Evolutionary conservation across 2,113 vertebrate species (phyloP).

Genomic region (Cephalopholis sonnerati): DNA sequence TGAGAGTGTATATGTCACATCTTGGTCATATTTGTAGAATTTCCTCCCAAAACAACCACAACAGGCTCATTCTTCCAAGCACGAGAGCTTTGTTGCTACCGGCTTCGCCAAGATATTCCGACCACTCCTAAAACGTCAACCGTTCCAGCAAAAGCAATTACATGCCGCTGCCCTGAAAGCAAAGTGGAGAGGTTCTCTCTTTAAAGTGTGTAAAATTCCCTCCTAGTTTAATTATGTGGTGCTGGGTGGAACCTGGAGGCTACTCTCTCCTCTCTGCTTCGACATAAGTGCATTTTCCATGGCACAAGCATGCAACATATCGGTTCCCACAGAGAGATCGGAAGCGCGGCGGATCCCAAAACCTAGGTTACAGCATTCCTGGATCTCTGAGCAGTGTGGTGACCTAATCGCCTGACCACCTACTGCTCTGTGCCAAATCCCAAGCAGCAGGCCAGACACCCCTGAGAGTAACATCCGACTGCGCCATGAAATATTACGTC

Average conservation of each 20-base stretch:
- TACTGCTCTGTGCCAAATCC: conserved; percentile 75
- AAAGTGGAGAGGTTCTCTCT: conserved; percentile 76
- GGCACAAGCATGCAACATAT: conserved; percentile 61
- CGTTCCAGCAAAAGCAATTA: conserved; percentile 80
- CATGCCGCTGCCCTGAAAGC: conserved; percentile 72
- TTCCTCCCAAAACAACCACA: conserved; percentile 72
- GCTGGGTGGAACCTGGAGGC: conserved; percentile 76
- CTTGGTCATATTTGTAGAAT: conserved; percentile 68
- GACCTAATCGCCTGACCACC: conserved; percentile 82
- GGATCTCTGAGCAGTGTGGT: conserved; percentile 68
- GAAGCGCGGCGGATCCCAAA: conserved; percentile 66
- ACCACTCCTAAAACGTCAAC: conserved; percentile 79
- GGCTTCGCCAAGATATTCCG: conserved; percentile 74
- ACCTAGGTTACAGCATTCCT: conserved; percentile 71
- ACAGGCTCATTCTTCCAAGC: conserved; percentile 68
- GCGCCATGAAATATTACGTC: conserved; percentile 79
- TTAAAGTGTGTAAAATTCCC: conserved; percentile 78
- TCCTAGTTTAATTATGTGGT: conserved; percentile 80
- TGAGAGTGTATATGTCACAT: conserved; percentile 56
- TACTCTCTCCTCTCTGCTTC: conserved; percentile 41
- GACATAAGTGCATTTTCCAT: conserved; percentile 73
- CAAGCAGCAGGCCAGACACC: conserved; percentile 67
- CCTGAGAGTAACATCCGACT: conserved; percentile 72
- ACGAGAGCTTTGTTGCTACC: conserved; percentile 76
- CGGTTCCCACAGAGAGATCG: conserved; percentile 73